phyloP scores from a whole-genome alignment of 2,797 vertebrate genomes.

The Rhinichthys osculus region DNA sequence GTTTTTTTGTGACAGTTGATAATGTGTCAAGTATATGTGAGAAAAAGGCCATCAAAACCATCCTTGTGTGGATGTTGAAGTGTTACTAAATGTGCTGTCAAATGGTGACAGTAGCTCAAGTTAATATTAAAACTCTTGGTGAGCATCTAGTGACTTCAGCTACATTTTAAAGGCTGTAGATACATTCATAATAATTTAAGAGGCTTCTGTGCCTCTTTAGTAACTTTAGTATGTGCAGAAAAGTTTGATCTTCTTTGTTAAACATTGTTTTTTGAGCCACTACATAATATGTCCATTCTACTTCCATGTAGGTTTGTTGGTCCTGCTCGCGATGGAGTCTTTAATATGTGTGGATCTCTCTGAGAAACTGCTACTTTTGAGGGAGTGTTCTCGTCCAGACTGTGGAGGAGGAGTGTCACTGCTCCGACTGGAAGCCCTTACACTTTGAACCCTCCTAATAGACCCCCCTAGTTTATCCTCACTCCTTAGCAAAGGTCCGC shows the following conservation, averaged over 20 bases:
- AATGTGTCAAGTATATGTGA: slow-evolving; percentile 45
- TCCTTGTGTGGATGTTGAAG: slow-evolving; percentile 61
- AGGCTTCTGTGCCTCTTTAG: slow-evolving; percentile 15
- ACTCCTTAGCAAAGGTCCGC: slow-evolving; percentile 67
- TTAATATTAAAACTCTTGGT: slow-evolving; percentile 36
- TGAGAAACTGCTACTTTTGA: slow-evolving; percentile 77
- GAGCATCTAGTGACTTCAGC: slow-evolving; percentile 47
- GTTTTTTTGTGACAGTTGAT: slow-evolving; percentile 32
- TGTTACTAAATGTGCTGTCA: slow-evolving; percentile 61
- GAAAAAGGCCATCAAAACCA: slow-evolving; percentile 58
- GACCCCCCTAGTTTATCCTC: slow-evolving; percentile 74
- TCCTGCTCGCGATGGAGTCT: slow-evolving; percentile 76
- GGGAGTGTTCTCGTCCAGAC: slow-evolving; percentile 54
- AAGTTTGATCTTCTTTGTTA: neutral
- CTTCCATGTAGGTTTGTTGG: slow-evolving; percentile 85
- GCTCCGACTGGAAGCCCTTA: slow-evolving; percentile 75
- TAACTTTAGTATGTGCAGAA: slow-evolving; percentile 22
- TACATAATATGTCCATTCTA: slow-evolving; percentile 67
- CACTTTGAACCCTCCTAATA: slow-evolving; percentile 83
- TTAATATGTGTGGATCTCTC: slow-evolving; percentile 81
- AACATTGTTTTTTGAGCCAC: neutral
- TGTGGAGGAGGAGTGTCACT: slow-evolving; percentile 72
- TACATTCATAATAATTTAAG: slow-evolving; percentile 52
- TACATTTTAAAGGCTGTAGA: slow-evolving; percentile 54
- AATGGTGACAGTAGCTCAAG: slow-evolving; percentile 60